phyloP scores from a whole-genome alignment of 2,113 vertebrate genomes.

The Picathartes gymnocephalus region DNA sequence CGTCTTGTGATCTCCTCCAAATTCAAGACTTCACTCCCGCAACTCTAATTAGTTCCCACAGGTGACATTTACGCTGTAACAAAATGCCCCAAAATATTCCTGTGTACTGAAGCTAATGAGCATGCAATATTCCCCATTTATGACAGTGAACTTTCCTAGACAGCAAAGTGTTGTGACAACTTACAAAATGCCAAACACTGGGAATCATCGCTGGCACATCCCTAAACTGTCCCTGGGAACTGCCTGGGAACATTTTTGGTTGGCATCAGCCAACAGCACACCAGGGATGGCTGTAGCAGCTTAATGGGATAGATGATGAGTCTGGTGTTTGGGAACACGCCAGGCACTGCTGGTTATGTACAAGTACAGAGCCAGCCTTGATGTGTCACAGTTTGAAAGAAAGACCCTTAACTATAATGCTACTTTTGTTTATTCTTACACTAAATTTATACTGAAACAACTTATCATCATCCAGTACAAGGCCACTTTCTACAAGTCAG shows the following conservation, averaged over 20 bases:
- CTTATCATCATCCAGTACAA: background rate
- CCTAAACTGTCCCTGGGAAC: background rate
- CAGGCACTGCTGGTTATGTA: background rate
- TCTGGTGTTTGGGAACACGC: background rate
- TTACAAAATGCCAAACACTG: background rate
- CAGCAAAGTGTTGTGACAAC: background rate
- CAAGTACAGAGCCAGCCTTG: background rate
- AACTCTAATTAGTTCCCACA: background rate
- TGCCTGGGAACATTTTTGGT: background rate
- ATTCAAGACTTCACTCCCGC: background rate
- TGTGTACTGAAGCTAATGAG: background rate
- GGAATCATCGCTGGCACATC: background rate
- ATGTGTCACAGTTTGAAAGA: background rate
- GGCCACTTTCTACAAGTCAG: background rate
- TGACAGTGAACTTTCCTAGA: background rate
- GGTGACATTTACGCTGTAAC: background rate
- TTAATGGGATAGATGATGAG: background rate
- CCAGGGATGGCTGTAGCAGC: background rate
- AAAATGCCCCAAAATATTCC: background rate
- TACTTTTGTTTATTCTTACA: background rate
- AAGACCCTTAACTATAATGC: background rate
- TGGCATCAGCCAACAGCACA: background rate
- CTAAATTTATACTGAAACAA: background rate
- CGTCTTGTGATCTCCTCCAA: background rate
- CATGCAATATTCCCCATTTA: background rate